Evolutionary conservation across 2,888 invertebrate genomes (phyloP), one percentile per base, ranked within the genome.

Genomic region (Ochropleura plecta): DNA sequence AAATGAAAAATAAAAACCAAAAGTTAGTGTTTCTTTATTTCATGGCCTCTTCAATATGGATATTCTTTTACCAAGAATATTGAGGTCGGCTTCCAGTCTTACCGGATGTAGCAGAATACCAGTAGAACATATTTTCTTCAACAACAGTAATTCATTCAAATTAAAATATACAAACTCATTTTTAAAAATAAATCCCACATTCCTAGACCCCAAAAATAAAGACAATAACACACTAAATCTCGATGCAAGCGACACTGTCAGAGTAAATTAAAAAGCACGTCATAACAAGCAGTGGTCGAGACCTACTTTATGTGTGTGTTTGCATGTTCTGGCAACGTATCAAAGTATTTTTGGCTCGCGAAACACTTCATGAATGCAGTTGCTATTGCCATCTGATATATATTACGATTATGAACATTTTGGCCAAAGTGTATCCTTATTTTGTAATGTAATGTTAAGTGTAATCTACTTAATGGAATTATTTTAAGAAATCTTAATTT

Each of bases 301-400:
- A 82, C 82, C 83, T 81, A 87, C 90, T 94, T 94, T 93, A 94
- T 93, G 91, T 79, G 90, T 90, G 87, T 91, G 92, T 93, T 92
- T 91, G 92, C 92, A 91, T 94, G 94, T 94, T 93, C 93, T 96
- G 96, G 96, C 96, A 94, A 78, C 87, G 92, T 90, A 88, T 95
- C 95, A 96, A 95, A 95, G 92, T 95, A 95, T 95, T 95, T 95
- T 95, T 96, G 95, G 95, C 95, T 92, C 94, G 88, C 89, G 89
- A 86, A 91, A 90, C 92, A 92, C 91, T 93, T 93, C 94, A 93
- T 94, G 94, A 92, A 94, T 94, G 94, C 95, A 94, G 90, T 93
- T 89, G 91, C 90, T 91, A 91, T 89, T 90, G 91, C 91, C 89
- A 86, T 90, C 86, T 90, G 88, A 91, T 90, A 91, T 91, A 90